Conservation (phyloP, 2,797 vertebrate species). For the Sciurus vulgaris region DNA sequence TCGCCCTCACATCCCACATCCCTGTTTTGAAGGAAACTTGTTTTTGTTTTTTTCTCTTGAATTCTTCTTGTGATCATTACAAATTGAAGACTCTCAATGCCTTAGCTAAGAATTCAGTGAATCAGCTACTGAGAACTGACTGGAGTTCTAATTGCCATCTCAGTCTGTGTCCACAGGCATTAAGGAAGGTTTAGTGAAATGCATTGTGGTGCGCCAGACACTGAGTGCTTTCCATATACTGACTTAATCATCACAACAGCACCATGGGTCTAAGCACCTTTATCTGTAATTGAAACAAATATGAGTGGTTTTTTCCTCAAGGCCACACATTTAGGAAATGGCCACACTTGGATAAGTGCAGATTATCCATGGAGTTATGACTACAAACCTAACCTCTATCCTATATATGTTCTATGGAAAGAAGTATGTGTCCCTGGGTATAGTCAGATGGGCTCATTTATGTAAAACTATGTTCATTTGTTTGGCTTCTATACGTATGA, state of each 20-base stretch:
- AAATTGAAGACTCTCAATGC: no score
- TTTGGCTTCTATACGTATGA: background rate
- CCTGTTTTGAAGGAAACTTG: no score
- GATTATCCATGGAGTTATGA: no score
- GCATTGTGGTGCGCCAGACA: rapidly evolving
- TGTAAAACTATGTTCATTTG: background rate
- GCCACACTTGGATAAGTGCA: background rate
- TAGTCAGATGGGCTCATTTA: background rate
- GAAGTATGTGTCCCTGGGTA: background rate
- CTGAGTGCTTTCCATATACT: background rate
- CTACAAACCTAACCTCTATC: background rate
- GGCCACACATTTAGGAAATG: background rate
- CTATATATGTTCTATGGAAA: rapidly evolving
- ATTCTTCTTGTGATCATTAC: no score
- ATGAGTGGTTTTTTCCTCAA: background rate
- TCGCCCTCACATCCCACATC: no score
- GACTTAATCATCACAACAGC: background rate
- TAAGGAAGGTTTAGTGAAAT: background rate
- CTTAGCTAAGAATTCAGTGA: no score
- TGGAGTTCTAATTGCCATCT: no score
- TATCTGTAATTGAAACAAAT: background rate
- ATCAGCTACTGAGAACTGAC: no score
- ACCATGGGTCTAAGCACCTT: background rate
- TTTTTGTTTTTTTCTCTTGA: no score
- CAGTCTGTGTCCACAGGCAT: background rate